These are phyloP conservation scores for Dryobotodes eremita DNA, from an alignment of 2,888 invertebrate species.

Conservation along the genomic window DNA sequence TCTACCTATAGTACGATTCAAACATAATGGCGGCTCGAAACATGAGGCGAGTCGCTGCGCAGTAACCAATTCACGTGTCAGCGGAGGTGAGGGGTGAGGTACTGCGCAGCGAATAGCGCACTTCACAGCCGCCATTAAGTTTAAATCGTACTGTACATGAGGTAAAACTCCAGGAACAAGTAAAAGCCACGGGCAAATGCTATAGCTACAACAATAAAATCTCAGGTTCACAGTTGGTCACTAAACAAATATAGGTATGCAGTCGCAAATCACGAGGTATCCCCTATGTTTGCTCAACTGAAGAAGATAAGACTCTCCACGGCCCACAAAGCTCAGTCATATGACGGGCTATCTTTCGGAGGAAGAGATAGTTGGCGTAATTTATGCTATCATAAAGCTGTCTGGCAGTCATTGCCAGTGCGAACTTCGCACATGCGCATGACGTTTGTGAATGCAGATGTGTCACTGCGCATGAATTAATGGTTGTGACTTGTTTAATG, in stretches of 20 bases:
- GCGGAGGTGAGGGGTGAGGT: no score
- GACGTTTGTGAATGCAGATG: slow-evolving; percentile 19
- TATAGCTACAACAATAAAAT: not conserved
- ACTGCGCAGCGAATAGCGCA: no score
- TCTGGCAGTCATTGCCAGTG: slow-evolving; percentile 39
- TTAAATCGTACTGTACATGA: no score
- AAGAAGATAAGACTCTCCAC: slow-evolving; percentile 28
- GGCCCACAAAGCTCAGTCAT: slow-evolving; percentile 51
- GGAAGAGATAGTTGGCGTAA: slow-evolving; percentile 43
- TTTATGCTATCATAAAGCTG: slow-evolving; percentile 31
- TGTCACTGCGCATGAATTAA: slow-evolving; percentile 29
- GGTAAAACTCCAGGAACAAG: no score
- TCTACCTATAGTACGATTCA: no score
- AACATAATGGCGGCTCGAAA: no score
- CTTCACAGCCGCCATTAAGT: no score
- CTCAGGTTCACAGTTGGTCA: not conserved
- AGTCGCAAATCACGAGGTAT: slow-evolving; percentile 41
- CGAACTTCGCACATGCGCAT: slow-evolving; percentile 42
- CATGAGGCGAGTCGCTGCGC: no score
- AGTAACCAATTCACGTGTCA: no score
- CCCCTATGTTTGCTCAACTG: slow-evolving; percentile 34
- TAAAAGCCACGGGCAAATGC: not conserved
- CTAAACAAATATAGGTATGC: slow-evolving; percentile 11
- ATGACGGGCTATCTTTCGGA: slow-evolving; percentile 43
- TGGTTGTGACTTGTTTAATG: not conserved